Conservation (phyloP, 2,797 vertebrate species). For the Scomberomorus guttatus region DNA sequence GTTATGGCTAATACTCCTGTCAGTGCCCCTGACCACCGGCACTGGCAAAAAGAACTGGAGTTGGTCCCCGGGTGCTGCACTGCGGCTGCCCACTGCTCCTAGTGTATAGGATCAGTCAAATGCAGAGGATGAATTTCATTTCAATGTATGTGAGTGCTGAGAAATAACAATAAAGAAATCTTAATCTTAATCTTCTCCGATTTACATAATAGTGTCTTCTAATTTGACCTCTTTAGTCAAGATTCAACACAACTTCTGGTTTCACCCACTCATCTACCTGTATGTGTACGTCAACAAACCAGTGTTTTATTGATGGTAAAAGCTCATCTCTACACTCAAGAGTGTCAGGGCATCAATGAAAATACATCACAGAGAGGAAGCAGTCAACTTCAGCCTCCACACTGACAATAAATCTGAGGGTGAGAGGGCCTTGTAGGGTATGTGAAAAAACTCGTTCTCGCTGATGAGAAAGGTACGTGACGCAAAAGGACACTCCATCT, state of each 20-base stretch:
- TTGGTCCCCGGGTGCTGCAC: no score
- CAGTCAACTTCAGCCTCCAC: conserved; percentile 80
- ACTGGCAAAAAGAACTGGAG: no score
- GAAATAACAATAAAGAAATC: no score
- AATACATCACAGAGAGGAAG: conserved; percentile 83
- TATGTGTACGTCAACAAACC: conserved; percentile 70
- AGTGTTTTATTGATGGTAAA: conserved; percentile 83
- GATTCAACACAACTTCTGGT: conserved; percentile 40
- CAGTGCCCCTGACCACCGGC: no score
- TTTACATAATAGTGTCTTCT: conserved; percentile 33
- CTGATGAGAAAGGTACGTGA: conserved; percentile 85
- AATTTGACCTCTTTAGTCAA: conserved; percentile 28
- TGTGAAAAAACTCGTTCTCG: conserved; percentile 71
- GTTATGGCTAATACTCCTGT: no score
- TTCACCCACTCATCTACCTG: conserved; percentile 51
- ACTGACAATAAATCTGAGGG: conserved; percentile 83
- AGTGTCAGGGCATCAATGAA: conserved; percentile 80
- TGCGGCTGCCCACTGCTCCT: no score
- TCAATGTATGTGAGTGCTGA: no score
- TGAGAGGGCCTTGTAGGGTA: conserved; percentile 77
- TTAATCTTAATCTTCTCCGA: background rate
- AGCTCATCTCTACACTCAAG: conserved; percentile 77
- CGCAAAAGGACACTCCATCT: conserved; percentile 85
- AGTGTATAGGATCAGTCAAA: no score
- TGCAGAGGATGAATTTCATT: no score